Evolutionary conservation across 2,797 vertebrate genomes (phyloP), one percentile per base, ranked within the genome.

Genomic region (Leuciscus waleckii): DNA sequence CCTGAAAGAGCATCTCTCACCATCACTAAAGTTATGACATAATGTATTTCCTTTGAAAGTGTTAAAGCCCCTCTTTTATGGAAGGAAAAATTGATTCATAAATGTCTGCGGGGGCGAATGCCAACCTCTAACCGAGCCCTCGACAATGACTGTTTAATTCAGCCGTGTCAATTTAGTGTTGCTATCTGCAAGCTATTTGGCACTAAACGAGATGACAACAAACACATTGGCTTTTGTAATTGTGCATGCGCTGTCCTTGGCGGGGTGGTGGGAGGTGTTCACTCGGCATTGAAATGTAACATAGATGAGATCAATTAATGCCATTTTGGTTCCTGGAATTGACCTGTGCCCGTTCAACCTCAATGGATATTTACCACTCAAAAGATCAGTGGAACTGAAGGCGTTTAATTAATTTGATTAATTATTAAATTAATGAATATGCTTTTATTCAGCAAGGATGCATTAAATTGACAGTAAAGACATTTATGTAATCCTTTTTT

Each of bases 11-110:
- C 35, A 80, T 49, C 26, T 56, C 35, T 81, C 73, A 13, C 41
- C 92, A 91, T 93, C 92, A 92, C 92, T 90, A 69, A 93, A 94
- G 94, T 95, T 95, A 95, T 88, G 87, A 88, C 94, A 95, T 94
- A 95, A 95, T 94, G 94, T 93, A 93, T 95, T 95, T 93, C 91
- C 94, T 94, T 93, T 95, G 93, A 93, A 94, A 94, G 94, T 94
- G 94, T 94, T 95, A 93, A 94, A 93, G 93, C 94, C 92, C 43
- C 67, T 93, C 93, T 95, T 95, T 95, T 94, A 95, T 95, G 92
- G 63, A 93, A 49, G 84, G 90, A 93, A 89, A 94, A 95, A 95
- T 95, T 94, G 94, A 95, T 95, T 95, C 93, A 94, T 93, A 94
- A 94, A 96, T 95, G 94, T 93, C 94, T 89, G 81, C 79, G 54